Base-by-base conservation (phyloP, 2,113 vertebrate species). In the Ibidorhyncha struthersii region DNA sequence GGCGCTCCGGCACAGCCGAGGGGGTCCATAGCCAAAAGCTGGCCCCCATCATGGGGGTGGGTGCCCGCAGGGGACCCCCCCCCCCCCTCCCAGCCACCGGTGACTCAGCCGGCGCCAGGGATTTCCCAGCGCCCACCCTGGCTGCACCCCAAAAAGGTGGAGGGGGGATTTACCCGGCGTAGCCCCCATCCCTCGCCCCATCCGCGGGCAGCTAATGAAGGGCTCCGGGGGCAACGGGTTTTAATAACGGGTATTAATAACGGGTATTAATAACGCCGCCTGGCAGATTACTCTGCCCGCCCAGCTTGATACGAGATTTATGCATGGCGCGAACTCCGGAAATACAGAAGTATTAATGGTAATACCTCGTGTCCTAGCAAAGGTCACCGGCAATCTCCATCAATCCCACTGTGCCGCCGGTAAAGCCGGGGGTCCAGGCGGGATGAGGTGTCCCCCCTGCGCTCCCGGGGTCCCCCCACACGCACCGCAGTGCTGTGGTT, bases 311-410 rank as follows among this genome's bases (percentile, higher is more conserved):
- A 77, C 38, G 97, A 98, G 98, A 97, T 97, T 98, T 98, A 97
- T 93, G 95, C 94, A 36, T 23, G 92, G 92, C 1, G 32, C 1
- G 13, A 82, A 97, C 90, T 78, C 85, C 61, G 91, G 97, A 97
- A 97, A 97, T 70, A 92, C 94, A 87, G 92, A 72, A 95, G 95
- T 71, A 95, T 97, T 98, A 97, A 97, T 96, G 89, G 94, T 96
- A 96, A 97, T 94, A 89, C 97, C 97, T 96, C 95, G 55, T 91
- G 96, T 97, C 98, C 97, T 63, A 85, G 96, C 98, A 98, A 98
- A 98, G 98, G 98, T 98, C 98, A 97, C 43, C 2, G 82, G 89
- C 95, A 94, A 98, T 88, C 96, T 97, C 97, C 96, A 98, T 97
- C 98, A 96, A 98, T 98, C 97, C 97, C 20, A 3, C 76, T 14